Conservation (phyloP, 1,140 invertebrate genomes). For the Drosophila rhopaloa region DNA sequence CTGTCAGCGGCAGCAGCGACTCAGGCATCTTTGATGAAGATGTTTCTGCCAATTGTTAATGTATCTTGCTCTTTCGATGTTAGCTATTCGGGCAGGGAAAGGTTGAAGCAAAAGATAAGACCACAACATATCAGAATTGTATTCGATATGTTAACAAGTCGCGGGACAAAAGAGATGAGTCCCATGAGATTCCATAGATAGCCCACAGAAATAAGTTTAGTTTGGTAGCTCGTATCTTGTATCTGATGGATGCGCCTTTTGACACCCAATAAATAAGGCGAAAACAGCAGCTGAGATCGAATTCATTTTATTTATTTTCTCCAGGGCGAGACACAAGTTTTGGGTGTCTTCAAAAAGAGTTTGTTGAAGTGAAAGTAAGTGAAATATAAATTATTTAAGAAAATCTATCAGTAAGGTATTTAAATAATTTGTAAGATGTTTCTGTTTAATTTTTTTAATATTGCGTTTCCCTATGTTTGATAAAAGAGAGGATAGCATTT, state of each 20-base stretch:
- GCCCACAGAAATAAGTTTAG: conserved; percentile 57
- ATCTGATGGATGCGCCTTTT: conserved; percentile 48
- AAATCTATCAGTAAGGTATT: background rate
- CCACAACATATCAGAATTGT: conserved; percentile 53
- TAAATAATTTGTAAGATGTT: too few species aligned
- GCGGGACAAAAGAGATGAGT: conserved; percentile 29
- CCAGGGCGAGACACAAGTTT: background rate
- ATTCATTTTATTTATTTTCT: conserved; percentile 6
- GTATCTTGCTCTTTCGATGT: conserved; percentile 1
- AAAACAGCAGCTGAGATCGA: conserved; percentile 29
- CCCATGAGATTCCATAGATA: conserved; percentile 47
- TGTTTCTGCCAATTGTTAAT: conserved; percentile 40
- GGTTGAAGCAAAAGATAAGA: background rate
- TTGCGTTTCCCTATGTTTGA: too few species aligned
- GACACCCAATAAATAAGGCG: conserved; percentile 52
- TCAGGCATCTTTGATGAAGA: conserved; percentile 44
- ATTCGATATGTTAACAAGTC: conserved; percentile 69
- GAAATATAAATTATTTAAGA: background rate
- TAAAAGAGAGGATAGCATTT: too few species aligned
- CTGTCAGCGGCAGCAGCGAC: conserved; percentile 51
- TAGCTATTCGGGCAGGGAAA: conserved; percentile 10
- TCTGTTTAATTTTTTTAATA: too few species aligned
- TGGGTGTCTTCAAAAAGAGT: background rate
- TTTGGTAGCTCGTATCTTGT: conserved; percentile 19
- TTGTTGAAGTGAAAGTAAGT: background rate